A percentile compares a stretch with the other conserved stretches of the same genome.
Conservation (phyloP, 1,140 invertebrate genomes). For the Asobara japonica region DNA sequence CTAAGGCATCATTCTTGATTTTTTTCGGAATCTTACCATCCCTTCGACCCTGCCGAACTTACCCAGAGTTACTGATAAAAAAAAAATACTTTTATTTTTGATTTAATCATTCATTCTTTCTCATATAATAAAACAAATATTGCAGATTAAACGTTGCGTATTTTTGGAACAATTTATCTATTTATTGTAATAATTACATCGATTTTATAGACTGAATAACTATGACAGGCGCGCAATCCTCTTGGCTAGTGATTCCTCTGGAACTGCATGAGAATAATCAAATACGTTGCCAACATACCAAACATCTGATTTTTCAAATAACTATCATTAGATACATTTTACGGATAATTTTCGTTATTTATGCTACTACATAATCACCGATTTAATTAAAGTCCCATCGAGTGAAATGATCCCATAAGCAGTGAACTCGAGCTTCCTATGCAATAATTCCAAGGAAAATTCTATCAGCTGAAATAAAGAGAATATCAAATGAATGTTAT, state of each 20-base stretch:
- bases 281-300: neutral
- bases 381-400: neutral
- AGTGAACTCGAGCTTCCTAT: neutral
- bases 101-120: too few species aligned
- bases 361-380: neutral
- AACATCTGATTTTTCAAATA: neutral
- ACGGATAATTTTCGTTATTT: neutral
- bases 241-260: neutral
- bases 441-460: neutral
- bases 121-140: too few species aligned
- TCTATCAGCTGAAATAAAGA: neutral
- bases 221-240: too few species aligned
- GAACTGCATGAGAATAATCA: neutral
- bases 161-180: too few species aligned
- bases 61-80: too few species aligned
- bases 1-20: too few species aligned
- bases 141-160: too few species aligned
- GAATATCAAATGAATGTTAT: neutral
- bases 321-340: neutral
- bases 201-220: too few species aligned
- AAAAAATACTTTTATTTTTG: too few species aligned
- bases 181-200: too few species aligned
- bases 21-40: too few species aligned
- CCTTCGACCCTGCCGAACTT: too few species aligned
- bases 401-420: neutral